These are phyloP conservation scores for Batillaria attramentaria DNA, from an alignment of 1,140 invertebrate species.

Conservation along the genomic window DNA sequence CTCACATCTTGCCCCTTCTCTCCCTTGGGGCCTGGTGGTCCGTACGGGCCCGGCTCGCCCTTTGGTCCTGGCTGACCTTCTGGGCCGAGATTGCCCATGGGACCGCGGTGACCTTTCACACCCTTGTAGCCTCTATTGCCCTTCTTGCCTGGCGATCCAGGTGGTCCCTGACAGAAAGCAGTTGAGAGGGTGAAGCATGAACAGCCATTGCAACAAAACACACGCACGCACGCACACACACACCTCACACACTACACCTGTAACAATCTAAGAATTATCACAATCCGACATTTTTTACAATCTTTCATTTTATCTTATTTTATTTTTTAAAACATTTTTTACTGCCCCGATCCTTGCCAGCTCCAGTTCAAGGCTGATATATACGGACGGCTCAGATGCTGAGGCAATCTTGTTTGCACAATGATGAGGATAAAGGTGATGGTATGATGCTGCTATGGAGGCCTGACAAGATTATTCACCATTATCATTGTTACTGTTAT, in stretches of 20 bases:
- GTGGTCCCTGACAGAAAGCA: conserved; percentile 74
- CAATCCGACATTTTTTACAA: too few relatives aligned
- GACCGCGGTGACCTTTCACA: conserved; percentile 80
- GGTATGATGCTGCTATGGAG: too few relatives aligned
- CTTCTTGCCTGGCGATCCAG: conserved; percentile 72
- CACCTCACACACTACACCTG: background rate
- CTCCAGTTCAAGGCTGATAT: too few relatives aligned
- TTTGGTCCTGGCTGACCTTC: conserved; percentile 61
- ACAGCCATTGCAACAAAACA: background rate
- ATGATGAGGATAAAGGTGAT: too few relatives aligned
- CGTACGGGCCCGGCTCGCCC: conserved; percentile 60
- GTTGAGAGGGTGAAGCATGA: background rate
- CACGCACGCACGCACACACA: background rate
- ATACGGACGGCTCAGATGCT: too few relatives aligned
- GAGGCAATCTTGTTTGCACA: too few relatives aligned
- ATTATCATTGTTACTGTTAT: too few relatives aligned
- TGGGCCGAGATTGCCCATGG: conserved; percentile 52
- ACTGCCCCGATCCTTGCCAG: too few relatives aligned
- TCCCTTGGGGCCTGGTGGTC: conserved; percentile 53
- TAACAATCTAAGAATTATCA: too few relatives aligned
- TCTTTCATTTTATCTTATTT: too few relatives aligned
- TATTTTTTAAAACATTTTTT: too few relatives aligned
- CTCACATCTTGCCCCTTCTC: conserved; percentile 64
- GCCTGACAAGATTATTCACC: too few relatives aligned
- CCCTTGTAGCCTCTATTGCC: conserved; percentile 73